Evolutionary conservation across 2,888 invertebrate species (phyloP), one percentile per base, ranked within the genome.

Genomic region (Melipona bicolor): DNA sequence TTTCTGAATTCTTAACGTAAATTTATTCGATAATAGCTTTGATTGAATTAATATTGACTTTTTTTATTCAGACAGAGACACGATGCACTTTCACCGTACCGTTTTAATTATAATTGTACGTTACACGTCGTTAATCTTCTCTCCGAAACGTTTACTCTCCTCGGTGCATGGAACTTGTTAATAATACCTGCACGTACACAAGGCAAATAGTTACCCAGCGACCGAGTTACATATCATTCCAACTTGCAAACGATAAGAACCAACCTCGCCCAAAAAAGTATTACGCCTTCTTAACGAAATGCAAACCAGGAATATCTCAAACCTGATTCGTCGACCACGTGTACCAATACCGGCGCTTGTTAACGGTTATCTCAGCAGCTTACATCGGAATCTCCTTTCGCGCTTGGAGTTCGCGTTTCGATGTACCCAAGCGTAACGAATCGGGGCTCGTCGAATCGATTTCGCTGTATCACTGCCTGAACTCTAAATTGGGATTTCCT

Each of bases 401-500:
- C 36, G 49, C 36, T 32, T n/a, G n/a, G 32, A 59, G 27, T 50
- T 27, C n/a, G 21, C 36, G 27, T 43, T 24, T 9, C 56, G 0
- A 80, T 50, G 50, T 61, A 71, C 27, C 24, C 61, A 17, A 70
- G 54, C 65, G 81, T 67, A n/a, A 65, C 70, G 77, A 67, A 81
- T 71, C 75, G 71, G 49, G 59, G 61, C 17, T 21, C n/a, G n/a
- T 27, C 64, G 64, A 24, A 43, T 61, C 61, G 36, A 19, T 21
- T 49, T 61, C 21, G 17, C 17, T 24, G 77, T 69, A 69, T 76
- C 68, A 17, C 27, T 50, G 59, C 17, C 52, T 36, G 70, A 21
- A 70, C 43, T 36, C 71, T 36, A 62, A 75, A 74, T 43, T 43
- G 43, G 43, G 43, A 43, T 43, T 43, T 43, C 43, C 43, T 43